Percentiles rank a stretch among this genome's conserved stretches.
phyloP scores from a whole-genome alignment of 2,113 vertebrate species.

The Gila orcuttii region DNA sequence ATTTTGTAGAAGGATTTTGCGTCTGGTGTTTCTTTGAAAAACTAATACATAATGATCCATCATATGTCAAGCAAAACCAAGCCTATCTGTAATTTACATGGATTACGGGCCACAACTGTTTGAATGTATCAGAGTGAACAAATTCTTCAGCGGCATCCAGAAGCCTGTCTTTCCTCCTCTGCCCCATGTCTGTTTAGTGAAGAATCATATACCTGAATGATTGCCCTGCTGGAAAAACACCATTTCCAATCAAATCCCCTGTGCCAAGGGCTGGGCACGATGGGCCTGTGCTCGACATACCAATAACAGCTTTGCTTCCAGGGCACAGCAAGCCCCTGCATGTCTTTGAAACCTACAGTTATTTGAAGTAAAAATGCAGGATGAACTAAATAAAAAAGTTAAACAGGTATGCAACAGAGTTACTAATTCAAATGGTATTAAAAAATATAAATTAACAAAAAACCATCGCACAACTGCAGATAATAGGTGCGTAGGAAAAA shows the following conservation, averaged over 20 bases:
- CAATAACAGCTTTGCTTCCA: neutral
- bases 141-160: neutral
- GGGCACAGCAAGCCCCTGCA: neutral
- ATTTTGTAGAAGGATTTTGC: neutral
- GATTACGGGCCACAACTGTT: conserved; percentile 6
- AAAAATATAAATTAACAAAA: neutral
- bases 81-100: conserved; percentile 21
- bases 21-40: conserved; percentile 22
- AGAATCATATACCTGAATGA: conserved; percentile 53
- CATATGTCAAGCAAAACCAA: conserved; percentile 28
- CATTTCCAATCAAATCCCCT: conserved; percentile 40
- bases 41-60: conserved; percentile 26
- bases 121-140: neutral
- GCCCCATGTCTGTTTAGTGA: neutral
- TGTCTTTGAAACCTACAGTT: neutral
- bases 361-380: neutral
- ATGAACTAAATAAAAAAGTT: neutral
- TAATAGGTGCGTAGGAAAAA: no score
- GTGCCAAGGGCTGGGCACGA: neutral
- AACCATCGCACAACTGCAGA: no score
- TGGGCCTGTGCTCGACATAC: neutral
- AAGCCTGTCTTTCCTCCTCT: neutral
- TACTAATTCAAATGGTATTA: neutral
- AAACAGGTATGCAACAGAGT: neutral
- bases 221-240: conserved; percentile 33